Base-by-base conservation (phyloP, 1,140 invertebrate genomes). In the Coelopa frigida region DNA sequence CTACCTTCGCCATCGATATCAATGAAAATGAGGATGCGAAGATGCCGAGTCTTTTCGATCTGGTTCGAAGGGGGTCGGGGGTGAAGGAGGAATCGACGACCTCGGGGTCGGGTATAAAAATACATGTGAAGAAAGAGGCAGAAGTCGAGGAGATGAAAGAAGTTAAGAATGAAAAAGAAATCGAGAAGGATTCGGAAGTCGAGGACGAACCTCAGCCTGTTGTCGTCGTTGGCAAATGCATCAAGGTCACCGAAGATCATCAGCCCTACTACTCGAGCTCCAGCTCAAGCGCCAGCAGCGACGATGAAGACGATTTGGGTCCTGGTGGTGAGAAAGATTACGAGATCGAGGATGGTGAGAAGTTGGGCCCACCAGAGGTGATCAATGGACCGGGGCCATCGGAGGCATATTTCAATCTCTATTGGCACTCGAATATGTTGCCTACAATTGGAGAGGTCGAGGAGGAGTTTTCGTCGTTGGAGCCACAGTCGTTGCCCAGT, bases 361-460 rank as follows among this genome's bases (percentile, higher is more conserved):
- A 70, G 23, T 43, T 70, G 29, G 67, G 67, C 2, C 67, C 67
- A 15, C 66, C 67, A 2, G 66, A 70, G n/a, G 33, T 70, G 0
- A 58, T 67, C 10, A 67, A 68, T 48, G 62, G 59, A 0, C 68
- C 67, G 0, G 61, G 64, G 11, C 64, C 66, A 1, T 70, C 66
- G 3, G 64, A 68, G 53, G 67, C 61, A 0, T 70, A 69, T 42
- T 70, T 69, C 46, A 69, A 70, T 39, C 55, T 62, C 39, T 65
- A 65, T 46, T 70, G 67, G 67, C 64, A 61, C 43, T 61, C 66
- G 12, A 70, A 67, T 52, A 63, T 73, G 61, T 53, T 82, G 39
- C 79, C 80, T 20, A 82, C 80, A 27, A 82, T 82, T 52, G 79
- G 80, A 0, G 80, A 82, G 62, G 72, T 79, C 24, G 81, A 82